These are phyloP conservation scores for Penaeus japonicus DNA, from an alignment of 1,140 invertebrate species.

Conservation along the genomic window DNA sequence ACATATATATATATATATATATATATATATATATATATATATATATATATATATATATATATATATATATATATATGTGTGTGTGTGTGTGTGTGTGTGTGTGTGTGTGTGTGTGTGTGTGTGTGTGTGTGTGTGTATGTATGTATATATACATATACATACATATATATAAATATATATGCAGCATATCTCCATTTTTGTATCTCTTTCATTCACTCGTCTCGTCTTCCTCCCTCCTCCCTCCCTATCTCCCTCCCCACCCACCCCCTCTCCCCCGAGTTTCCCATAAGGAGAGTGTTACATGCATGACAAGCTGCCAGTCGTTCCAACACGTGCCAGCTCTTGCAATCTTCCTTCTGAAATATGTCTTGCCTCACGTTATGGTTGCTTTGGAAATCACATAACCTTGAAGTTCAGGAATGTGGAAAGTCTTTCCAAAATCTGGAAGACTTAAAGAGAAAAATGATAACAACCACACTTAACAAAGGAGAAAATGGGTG, in stretches of 20 bases:
- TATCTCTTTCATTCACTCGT: neutral
- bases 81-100: slow-evolving; percentile 13
- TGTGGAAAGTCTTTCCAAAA: too few species aligned
- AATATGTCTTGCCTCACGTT: too few species aligned
- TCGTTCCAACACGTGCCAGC: too few species aligned
- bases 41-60: neutral
- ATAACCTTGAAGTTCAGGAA: too few species aligned
- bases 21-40: slow-evolving; percentile 16
- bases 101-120: neutral
- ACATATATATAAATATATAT: neutral
- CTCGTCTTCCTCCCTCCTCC: neutral
- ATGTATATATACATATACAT: slow-evolving; percentile 3
- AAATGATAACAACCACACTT: too few species aligned
- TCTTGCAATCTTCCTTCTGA: too few species aligned
- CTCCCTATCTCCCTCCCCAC: too few species aligned
- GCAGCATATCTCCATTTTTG: neutral
- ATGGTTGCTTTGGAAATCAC: too few species aligned
- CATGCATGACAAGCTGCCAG: too few species aligned
- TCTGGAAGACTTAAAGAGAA: too few species aligned
- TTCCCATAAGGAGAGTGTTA: too few species aligned
- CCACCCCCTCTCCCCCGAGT: neutral
- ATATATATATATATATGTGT: neutral
- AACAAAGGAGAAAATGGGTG: too few species aligned
- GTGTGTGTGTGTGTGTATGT: neutral
- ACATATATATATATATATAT: neutral